These are phyloP conservation scores for Notolabrus celidotus DNA, from an alignment of 2,797 vertebrate species.

Conservation along the genomic window DNA sequence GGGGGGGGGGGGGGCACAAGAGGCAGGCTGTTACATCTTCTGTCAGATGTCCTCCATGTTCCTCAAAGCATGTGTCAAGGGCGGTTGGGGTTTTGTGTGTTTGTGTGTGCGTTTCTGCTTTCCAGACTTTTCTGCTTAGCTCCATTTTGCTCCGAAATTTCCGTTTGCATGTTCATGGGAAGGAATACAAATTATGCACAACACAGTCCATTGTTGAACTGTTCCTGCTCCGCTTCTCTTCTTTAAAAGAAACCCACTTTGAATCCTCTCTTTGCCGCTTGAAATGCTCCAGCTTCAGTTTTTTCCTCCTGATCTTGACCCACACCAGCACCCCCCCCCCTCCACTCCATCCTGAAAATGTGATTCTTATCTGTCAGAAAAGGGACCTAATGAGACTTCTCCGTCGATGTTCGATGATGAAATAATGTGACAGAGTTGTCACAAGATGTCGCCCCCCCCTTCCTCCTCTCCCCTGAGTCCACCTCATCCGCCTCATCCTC, in stretches of 20 bases:
- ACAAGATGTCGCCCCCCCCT: conserved; percentile 37
- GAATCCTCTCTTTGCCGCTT: conserved; percentile 28
- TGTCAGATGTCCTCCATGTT: conserved; percentile 61
- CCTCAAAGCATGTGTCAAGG: conserved; percentile 59
- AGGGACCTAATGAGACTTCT: conserved; percentile 55
- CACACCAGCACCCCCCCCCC: neutral
- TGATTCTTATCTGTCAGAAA: conserved; percentile 46
- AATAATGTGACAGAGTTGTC: conserved; percentile 67
- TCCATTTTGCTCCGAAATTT: conserved; percentile 46
- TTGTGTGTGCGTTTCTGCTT: conserved; percentile 32
- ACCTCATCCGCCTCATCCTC: neutral
- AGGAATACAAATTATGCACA: conserved; percentile 63
- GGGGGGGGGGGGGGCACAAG: neutral
- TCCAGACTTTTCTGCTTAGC: conserved; percentile 32
- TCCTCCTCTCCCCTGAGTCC: conserved; percentile 22
- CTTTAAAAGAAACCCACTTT: conserved; percentile 46
- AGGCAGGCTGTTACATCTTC: conserved; percentile 44
- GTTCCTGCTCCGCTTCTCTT: conserved; percentile 32
- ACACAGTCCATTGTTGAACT: conserved; percentile 31
- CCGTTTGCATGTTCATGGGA: conserved; percentile 42
- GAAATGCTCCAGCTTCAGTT: conserved; percentile 14
- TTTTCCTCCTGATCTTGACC: neutral
- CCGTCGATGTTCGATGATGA: conserved; percentile 58
- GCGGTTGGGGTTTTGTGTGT: conserved; percentile 20
- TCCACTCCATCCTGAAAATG: conserved; percentile 28